Conservation (phyloP, 2,113 vertebrate species). For the Beaufortia kweichowensis region DNA sequence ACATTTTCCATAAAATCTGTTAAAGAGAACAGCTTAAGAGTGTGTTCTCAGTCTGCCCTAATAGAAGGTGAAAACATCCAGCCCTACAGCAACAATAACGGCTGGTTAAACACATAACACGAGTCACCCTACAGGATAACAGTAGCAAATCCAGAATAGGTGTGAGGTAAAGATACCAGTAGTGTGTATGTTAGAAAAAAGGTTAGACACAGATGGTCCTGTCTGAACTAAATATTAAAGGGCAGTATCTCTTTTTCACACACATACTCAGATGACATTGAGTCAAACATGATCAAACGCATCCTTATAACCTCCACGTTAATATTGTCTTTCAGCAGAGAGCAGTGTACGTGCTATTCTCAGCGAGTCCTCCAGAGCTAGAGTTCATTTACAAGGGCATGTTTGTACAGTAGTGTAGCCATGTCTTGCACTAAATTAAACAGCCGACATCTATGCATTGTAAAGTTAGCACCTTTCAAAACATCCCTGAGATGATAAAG, state of each 20-base stretch:
- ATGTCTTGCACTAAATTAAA: neutral
- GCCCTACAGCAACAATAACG: neutral
- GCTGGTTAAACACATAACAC: neutral
- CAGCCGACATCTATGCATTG: constrained; percentile 1
- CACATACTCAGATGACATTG: neutral
- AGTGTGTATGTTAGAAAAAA: too few relatives aligned
- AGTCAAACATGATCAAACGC: constrained; percentile 18
- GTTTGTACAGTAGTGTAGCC: constrained; percentile 24
- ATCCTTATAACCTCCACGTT: constrained; percentile 21
- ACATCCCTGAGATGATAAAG: neutral
- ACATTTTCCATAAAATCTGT: constrained; percentile 22
- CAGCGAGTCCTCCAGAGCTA: neutral
- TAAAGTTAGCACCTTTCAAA: neutral
- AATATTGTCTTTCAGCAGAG: constrained; percentile 14
- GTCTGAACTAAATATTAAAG: neutral
- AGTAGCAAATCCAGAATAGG: neutral
- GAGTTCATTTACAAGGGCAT: constrained; percentile 16
- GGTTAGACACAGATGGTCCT: neutral
- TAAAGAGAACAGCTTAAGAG: neutral
- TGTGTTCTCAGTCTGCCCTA: neutral
- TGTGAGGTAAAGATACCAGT: neutral
- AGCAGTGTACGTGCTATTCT: constrained; percentile 25
- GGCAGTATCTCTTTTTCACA: neutral
- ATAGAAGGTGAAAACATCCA: constrained; percentile 34
- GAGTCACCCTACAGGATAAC: neutral